Conservation (phyloP, 1,140 invertebrate genomes). For the Drosophila melanogaster region DNA sequence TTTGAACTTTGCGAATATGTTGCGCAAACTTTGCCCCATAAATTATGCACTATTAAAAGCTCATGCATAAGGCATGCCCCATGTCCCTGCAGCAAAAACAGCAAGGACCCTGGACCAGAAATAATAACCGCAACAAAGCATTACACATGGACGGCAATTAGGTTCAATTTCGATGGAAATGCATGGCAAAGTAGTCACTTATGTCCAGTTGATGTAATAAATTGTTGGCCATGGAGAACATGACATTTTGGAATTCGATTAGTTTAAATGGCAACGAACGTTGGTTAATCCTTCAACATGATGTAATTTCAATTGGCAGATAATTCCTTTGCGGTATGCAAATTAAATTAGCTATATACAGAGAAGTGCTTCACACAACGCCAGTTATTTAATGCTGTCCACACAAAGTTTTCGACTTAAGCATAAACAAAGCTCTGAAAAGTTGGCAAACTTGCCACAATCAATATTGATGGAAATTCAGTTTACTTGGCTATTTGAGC, state of each 20-base stretch:
- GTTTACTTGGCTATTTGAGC: slow-evolving; percentile 56
- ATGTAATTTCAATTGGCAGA: slow-evolving; percentile 3
- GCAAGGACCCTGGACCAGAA: not conserved
- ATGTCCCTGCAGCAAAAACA: slow-evolving; percentile 7
- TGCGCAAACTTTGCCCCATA: slow-evolving; percentile 47
- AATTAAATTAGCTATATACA: slow-evolving; percentile 28
- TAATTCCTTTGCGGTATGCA: slow-evolving; percentile 24
- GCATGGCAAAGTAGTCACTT: slow-evolving; percentile 23
- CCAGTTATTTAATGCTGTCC: slow-evolving; percentile 32
- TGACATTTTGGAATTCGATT: slow-evolving; percentile 32
- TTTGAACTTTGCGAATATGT: slow-evolving; percentile 39
- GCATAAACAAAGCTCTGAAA: slow-evolving; percentile 33
- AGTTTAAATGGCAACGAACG: slow-evolving; percentile 3
- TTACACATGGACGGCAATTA: slow-evolving; percentile 37
- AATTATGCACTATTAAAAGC: slow-evolving; percentile 52
- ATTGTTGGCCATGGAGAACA: not conserved
- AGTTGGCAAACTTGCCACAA: slow-evolving; percentile 40
- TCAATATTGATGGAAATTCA: slow-evolving; percentile 36
- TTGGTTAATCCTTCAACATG: slow-evolving; percentile 14
- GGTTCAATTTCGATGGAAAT: slow-evolving; percentile 21
- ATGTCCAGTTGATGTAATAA: slow-evolving; percentile 35
- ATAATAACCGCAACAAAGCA: slow-evolving; percentile 10
- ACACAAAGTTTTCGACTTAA: slow-evolving; percentile 21
- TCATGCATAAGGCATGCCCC: slow-evolving; percentile 36
- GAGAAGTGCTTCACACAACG: not conserved